phyloP scores from a whole-genome alignment of 2,113 vertebrate genomes.

The Aphyosemion australe region DNA sequence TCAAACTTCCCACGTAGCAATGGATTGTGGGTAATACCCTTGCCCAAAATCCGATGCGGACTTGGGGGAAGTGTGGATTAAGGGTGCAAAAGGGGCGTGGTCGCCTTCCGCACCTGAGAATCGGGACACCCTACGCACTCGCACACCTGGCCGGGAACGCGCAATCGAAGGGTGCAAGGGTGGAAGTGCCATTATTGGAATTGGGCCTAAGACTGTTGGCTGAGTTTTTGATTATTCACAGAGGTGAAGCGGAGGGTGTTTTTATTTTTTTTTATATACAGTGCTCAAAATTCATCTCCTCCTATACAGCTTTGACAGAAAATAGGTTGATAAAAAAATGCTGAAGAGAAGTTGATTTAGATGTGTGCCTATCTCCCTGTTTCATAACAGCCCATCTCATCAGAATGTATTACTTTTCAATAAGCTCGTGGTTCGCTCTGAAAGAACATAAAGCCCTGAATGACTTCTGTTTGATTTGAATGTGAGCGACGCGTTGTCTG shows the following conservation, averaged over 20 bases:
- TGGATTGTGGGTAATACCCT: no score
- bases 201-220: slow-evolving; percentile 1
- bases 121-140: no score
- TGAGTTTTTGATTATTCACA: slow-evolving; percentile 46
- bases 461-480: slow-evolving; percentile 75
- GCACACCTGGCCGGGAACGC: no score
- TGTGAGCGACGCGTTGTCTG: slow-evolving; percentile 41
- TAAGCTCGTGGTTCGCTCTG: slow-evolving; percentile 68
- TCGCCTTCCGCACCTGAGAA: no score
- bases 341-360: slow-evolving; percentile 48
- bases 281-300: slow-evolving; percentile 29
- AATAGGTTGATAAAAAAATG: slow-evolving; percentile 39
- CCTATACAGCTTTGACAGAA: slow-evolving; percentile 18
- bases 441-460: slow-evolving; percentile 73
- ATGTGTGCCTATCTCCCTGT: slow-evolving; percentile 29
- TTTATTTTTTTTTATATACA: slow-evolving; percentile 35
- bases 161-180: no score
- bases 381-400: slow-evolving; percentile 63
- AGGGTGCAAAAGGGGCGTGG: no score
- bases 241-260: slow-evolving; percentile 4
- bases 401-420: slow-evolving; percentile 73
- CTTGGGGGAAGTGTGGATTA: no score
- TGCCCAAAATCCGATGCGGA: no score
- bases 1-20: no score
- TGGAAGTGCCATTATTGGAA: no score